phyloP scores from a whole-genome alignment of 2,113 vertebrate genomes.

The Sylvia atricapilla region DNA sequence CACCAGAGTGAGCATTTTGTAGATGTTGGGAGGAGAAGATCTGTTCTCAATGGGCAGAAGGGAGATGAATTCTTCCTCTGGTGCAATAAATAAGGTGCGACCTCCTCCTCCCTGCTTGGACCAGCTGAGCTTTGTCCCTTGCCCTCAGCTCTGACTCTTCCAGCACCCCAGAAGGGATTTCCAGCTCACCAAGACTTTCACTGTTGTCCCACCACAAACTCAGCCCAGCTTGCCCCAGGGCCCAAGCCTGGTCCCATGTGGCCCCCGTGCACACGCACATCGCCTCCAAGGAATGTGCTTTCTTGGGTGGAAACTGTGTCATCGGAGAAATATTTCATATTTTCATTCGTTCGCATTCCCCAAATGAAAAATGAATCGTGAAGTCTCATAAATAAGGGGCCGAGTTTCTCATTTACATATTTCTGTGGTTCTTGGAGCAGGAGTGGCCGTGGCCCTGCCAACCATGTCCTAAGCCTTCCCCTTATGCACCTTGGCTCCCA shows the following conservation, averaged over 20 bases:
- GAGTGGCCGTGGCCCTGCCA: not conserved
- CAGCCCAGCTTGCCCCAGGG: not conserved
- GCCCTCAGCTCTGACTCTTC: not conserved
- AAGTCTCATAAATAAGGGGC: conserved; percentile 56
- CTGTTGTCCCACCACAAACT: not conserved
- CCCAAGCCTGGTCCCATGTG: not conserved
- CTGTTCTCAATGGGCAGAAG: not conserved
- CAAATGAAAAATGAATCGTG: not conserved
- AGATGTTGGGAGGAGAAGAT: not conserved
- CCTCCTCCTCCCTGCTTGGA: not conserved
- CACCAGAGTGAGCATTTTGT: not conserved
- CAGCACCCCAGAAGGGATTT: not conserved
- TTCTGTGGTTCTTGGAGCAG: conserved; percentile 62
- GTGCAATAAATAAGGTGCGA: not conserved
- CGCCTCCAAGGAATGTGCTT: conserved; percentile 55
- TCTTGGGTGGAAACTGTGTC: conserved; percentile 53
- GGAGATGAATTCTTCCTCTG: not conserved
- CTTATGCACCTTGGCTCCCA: not conserved
- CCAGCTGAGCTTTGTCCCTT: not conserved
- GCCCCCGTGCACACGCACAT: not conserved
- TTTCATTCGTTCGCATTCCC: conserved; percentile 55
- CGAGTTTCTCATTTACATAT: conserved; percentile 58
- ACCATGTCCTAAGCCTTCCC: conserved; percentile 44
- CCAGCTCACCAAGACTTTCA: not conserved
- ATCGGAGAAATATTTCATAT: conserved; percentile 61